Percentiles rank a stretch among this genome's conserved stretches.
Evolutionary conservation across 2,888 invertebrate genomes (phyloP).

Genomic region (Cyrtodaria siliqua): DNA sequence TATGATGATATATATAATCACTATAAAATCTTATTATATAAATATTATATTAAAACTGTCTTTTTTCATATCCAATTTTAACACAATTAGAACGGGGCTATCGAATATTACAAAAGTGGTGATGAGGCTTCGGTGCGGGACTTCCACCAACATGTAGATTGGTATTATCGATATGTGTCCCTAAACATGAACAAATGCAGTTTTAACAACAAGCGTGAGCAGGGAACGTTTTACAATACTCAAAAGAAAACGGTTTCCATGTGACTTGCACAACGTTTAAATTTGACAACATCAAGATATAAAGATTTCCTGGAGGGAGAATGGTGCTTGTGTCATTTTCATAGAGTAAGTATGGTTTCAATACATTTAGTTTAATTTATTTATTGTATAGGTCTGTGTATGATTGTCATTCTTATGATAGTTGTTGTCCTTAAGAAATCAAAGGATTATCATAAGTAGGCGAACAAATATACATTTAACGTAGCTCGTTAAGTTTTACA

Average conservation of each 20-base stretch:
- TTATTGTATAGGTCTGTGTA: too few relatives aligned
- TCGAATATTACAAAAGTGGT: conserved; percentile 85
- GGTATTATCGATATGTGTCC: conserved; percentile 85
- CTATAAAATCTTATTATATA: too few relatives aligned
- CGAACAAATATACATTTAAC: too few relatives aligned
- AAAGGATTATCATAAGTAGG: too few relatives aligned
- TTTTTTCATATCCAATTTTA: too few relatives aligned
- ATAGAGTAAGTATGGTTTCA: conserved; percentile 83
- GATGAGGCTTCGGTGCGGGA: conserved; percentile 87
- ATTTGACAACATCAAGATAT: conserved; percentile 87
- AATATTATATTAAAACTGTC: too few relatives aligned
- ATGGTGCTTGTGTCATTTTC: conserved; percentile 88
- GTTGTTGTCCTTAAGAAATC: too few relatives aligned
- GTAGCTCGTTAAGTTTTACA: too few relatives aligned
- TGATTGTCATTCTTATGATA: too few relatives aligned
- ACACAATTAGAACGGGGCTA: conserved; percentile 86
- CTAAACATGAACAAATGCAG: conserved; percentile 78
- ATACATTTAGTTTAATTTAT: not conserved
- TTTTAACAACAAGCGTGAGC: conserved; percentile 83
- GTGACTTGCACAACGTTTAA: conserved; percentile 87
- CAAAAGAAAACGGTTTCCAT: conserved; percentile 84
- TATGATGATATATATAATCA: too few relatives aligned
- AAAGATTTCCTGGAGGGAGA: conserved; percentile 87
- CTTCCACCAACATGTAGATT: conserved; percentile 86
- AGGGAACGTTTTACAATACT: conserved; percentile 83